Conservation (phyloP, 2,113 vertebrate genomes). For the Gambusia holbrooki region DNA sequence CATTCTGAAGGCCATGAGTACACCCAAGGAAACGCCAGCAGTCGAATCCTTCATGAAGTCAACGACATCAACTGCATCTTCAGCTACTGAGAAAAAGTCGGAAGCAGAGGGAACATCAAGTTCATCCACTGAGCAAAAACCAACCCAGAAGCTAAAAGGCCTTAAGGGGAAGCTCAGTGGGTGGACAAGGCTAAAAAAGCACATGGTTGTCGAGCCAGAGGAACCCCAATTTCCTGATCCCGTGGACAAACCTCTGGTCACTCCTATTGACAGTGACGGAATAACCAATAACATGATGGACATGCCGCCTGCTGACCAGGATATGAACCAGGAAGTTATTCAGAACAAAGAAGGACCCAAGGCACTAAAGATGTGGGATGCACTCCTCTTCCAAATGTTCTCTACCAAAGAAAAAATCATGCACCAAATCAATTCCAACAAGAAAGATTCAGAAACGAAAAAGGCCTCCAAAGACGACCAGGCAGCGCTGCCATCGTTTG, state of each 20-base stretch:
- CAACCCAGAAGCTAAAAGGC: conserved; percentile 68
- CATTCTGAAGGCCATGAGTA: conserved; percentile 40
- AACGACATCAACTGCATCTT: conserved; percentile 74
- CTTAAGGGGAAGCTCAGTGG: conserved; percentile 78
- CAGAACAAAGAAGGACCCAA: conserved; percentile 68
- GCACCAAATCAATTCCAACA: conserved; percentile 69
- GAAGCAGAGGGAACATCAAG: background rate
- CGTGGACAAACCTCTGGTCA: conserved; percentile 47
- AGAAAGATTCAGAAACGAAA: conserved; percentile 61
- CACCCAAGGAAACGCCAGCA: conserved; percentile 30
- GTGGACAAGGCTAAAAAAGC: conserved; percentile 90
- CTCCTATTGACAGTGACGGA: conserved; percentile 13
- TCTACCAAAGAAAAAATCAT: conserved; percentile 79
- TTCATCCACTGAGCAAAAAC: conserved; percentile 42
- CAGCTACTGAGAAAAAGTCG: conserved; percentile 56
- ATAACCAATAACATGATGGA: conserved; percentile 11
- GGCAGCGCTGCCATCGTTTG: conserved; percentile 72
- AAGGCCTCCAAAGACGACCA: conserved; percentile 55
- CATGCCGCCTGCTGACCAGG: conserved; percentile 6
- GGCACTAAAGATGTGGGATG: conserved; percentile 91
- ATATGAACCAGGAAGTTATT: conserved; percentile 51
- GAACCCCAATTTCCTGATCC: conserved; percentile 67
- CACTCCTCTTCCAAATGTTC: conserved; percentile 89
- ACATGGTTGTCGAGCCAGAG: conserved; percentile 85
- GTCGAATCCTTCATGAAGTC: conserved; percentile 65